phyloP scores from a whole-genome alignment of 1,140 invertebrate species.

The Polyergus mexicanus region DNA sequence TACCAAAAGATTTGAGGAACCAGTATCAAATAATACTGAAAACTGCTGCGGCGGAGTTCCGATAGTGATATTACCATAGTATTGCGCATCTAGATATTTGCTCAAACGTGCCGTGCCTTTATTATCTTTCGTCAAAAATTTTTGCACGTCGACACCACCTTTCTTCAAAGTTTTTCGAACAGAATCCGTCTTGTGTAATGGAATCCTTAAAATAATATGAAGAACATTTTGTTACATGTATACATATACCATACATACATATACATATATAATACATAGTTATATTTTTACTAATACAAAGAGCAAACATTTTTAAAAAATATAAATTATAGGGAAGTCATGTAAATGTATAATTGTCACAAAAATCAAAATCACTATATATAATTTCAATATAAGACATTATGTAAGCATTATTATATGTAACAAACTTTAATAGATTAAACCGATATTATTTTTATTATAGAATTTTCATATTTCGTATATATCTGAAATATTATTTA shows the following conservation, averaged over 20 bases:
- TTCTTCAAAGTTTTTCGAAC: slow-evolving; percentile 91
- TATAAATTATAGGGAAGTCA: not conserved
- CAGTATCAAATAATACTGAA: slow-evolving; percentile 99
- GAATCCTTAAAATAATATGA: slow-evolving; percentile 89
- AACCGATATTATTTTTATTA: not conserved
- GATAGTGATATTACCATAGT: slow-evolving; percentile 97
- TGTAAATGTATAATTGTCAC: not conserved
- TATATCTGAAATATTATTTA: not conserved
- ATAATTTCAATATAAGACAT: not conserved
- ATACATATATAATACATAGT: not conserved
- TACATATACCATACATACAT: not conserved
- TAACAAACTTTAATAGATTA: not conserved
- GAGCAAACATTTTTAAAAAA: not conserved
- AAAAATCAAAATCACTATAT: not conserved
- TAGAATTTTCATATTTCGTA: not conserved
- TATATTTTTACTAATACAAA: not conserved
- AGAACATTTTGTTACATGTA: not conserved
- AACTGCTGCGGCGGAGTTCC: slow-evolving; percentile 97
- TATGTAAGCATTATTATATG: not conserved
- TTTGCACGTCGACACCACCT: slow-evolving; percentile 92
- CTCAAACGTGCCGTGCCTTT: too few relatives aligned
- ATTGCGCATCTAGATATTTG: slow-evolving; percentile 99
- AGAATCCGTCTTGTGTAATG: slow-evolving; percentile 90
- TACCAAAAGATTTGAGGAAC: slow-evolving; percentile 99
- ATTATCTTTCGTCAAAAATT: too few relatives aligned